Evolutionary conservation across 2,113 vertebrate genomes (phyloP), one percentile per base, ranked within the genome.

Genomic region (Procavia capensis): DNA sequence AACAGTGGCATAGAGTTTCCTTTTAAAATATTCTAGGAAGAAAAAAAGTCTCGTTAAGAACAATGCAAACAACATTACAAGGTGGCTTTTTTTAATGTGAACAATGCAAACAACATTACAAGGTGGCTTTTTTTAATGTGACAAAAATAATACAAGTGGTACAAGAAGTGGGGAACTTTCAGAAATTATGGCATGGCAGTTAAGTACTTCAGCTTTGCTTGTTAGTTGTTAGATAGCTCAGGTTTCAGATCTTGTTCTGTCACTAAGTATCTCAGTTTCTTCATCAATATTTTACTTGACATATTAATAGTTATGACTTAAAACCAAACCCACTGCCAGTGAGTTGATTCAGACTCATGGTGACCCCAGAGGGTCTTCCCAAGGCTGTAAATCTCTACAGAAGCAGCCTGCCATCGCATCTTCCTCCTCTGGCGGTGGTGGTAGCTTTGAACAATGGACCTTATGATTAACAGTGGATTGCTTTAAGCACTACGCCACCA

Each of bases 181-280:
- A 24, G 31, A 41, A 70, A 90, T 4, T 57, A 39, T 80, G 27
- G 5, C 20, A 59, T 72, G 75, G 27, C 29, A 43, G 27, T 31
- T 82, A 66, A 59, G 1, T 25, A 36, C 14, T 6, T n/a, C 75
- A 45, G 66, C n/a, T 80, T 61, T 84, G 27, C 39, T 87, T 24
- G 78, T 72, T 95, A 91, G 79, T 87, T 80, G 34, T 63, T 68
- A 70, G 31, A 75, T 89, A 85, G 17, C 27, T 90, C 85, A 93
- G 11, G 14, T 64, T 93, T 27, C 43, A 75, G 50, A 4, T 88
- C 41, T 85, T 68, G 1, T 75, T 64, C 9, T 0, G 47, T 80
- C 9, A 83, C 29, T 91, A 81, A 68, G 16, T 92, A 70, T 27
- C 17, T 90, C n/a, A 54, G 9, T 80, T 75, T 66, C 34, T 83